A percentile compares a stretch with the other conserved stretches of the same genome.
These are phyloP conservation scores for Coranthus polyacanthus DNA, from an alignment of 2,797 vertebrate genomes.

Conservation along the genomic window DNA sequence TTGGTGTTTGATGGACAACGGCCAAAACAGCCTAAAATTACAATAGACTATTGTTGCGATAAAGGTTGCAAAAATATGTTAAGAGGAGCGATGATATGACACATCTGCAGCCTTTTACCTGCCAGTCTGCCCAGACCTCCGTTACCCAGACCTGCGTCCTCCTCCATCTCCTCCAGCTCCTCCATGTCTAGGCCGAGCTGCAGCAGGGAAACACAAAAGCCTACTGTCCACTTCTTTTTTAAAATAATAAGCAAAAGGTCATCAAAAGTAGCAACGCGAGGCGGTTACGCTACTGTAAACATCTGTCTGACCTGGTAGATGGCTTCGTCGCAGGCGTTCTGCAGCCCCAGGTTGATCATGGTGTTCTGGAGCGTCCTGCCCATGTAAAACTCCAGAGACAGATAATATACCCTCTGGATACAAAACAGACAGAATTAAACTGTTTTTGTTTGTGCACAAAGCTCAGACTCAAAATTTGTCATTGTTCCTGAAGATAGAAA, in stretches of 20 bases:
- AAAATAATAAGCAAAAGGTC: neutral
- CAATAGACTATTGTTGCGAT: conserved; percentile 14
- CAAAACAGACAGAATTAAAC: neutral
- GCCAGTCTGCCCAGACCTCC: conserved; percentile 97
- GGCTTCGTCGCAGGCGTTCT: conserved; percentile 97
- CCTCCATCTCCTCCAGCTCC: conserved; percentile 97
- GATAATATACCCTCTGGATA: conserved; percentile 94
- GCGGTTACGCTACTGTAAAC: neutral
- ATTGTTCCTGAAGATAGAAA: too few species aligned
- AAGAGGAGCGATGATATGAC: neutral
- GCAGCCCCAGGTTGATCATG: conserved; percentile 97
- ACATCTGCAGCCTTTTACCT: conserved; percentile 80
- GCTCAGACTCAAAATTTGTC: neutral
- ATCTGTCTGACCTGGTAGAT: conserved; percentile 91
- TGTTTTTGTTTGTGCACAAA: neutral
- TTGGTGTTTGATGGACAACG: conserved; percentile 25
- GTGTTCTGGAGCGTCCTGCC: conserved; percentile 96
- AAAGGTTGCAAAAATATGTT: neutral
- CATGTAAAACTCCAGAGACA: conserved; percentile 99
- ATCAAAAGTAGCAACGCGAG: neutral
- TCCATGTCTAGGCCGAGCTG: conserved; percentile 97
- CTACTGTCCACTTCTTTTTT: neutral
- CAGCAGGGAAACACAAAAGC: neutral
- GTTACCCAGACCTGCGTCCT: conserved; percentile 96
- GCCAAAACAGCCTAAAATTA: neutral